phyloP scores from a whole-genome alignment of 1,140 invertebrate species.

The Neodiprion fabricii region DNA sequence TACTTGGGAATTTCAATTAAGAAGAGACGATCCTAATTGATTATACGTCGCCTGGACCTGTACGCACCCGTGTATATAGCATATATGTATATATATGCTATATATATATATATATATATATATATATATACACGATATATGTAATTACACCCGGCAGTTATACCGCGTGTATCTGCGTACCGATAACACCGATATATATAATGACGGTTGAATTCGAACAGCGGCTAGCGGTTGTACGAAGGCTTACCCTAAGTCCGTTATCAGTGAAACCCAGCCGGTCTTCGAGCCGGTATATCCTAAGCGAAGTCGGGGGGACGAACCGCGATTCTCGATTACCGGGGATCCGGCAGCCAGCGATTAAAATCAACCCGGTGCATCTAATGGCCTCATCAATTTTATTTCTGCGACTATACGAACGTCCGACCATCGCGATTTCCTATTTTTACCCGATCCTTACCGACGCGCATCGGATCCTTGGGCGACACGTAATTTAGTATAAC shows the following conservation, averaged over 20 bases:
- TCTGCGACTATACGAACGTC: background rate
- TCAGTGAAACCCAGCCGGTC: constrained; percentile 6
- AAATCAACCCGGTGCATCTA: background rate
- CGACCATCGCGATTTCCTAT: too few species aligned
- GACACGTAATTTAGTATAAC: too few species aligned
- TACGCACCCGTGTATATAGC: background rate
- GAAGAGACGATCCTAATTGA: background rate
- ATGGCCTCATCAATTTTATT: background rate
- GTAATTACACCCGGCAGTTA: background rate
- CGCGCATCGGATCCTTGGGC: too few species aligned
- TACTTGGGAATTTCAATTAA: background rate
- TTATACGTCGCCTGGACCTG: too few species aligned
- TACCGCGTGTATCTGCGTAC: background rate
- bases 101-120: constrained; percentile 4
- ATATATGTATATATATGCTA: background rate
- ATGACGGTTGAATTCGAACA: constrained; percentile 3
- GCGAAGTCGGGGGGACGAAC: background rate
- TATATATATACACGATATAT: background rate
- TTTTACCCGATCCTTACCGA: too few species aligned
- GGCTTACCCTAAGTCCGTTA: constrained; percentile 6
- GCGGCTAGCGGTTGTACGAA: background rate
- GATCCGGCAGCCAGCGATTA: background rate
- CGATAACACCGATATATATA: background rate
- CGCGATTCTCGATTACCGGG: background rate
- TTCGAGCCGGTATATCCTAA: background rate